Base-by-base conservation (phyloP, 2,797 vertebrate species). In the Benthosema pterotum region DNA sequence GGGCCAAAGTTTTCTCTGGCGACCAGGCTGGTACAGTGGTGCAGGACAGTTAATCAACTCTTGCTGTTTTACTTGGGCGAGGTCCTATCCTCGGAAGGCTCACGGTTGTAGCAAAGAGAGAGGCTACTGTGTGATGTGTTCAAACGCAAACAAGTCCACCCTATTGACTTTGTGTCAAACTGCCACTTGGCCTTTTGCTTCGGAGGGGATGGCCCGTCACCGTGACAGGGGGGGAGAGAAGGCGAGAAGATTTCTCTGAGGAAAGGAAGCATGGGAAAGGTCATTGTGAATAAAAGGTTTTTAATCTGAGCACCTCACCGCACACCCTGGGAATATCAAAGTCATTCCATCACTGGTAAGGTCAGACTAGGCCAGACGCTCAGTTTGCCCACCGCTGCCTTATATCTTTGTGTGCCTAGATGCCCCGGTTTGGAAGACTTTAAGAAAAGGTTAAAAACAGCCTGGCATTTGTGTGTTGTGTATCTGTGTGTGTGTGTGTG, bases 141-240 rank as follows among this genome's bases (percentile, higher is more conserved):
- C 71, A 85, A 88, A 88, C 75, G 64, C 50, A 52, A 79, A 83
- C 79, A 67, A 69, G 80, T 85, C 66, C 57, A 77, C 77, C 69
- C 60, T 89, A 92, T 93, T 88, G 91, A 92, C 89, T 91, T 91
- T 90, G 63, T 89, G 91, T 93, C 92, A 92, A 76, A 65, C 75
- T 48, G 81, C 81, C 70, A 87, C 86, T 90, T 90, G 90, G 84
- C 89, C 90, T 93, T 93, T 93, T 88, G 85, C 92, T 92, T 89
- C 83, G 77, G 68, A 69, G 83, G 80, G 77, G 83, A 85, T 69
- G 72, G 85, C 81, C 78, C 79, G 87, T 90, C 80, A 86, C 79
- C 55, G 73, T 63, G 71, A 46, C 47, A 79, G 65, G 79, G 71
- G 81, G 73, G 71, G 81, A 72, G 43, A 54, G 78, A 77, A 61